Base-by-base conservation (phyloP, 2,888 invertebrate species). In the Osedax fenrisi region DNA sequence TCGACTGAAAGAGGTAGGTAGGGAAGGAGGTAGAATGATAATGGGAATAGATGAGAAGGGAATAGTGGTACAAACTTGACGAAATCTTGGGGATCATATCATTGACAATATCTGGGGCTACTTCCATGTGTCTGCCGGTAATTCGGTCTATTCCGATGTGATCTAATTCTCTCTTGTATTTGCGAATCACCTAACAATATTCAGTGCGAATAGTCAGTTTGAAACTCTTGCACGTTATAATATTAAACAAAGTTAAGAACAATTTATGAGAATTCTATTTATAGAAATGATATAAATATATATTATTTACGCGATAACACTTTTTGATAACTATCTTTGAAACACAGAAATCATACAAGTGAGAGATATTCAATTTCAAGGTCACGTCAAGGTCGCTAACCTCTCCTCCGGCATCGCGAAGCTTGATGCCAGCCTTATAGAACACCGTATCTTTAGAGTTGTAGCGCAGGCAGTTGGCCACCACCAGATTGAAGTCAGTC, bases 401-500 rank as follows among this genome's bases (percentile, higher is more conserved):
- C 41, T 41, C 10, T 5, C 41, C 41, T 5, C 41, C 41, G 10
- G 17, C 5, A 41, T 94, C 94, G 59, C 92, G 88, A 90, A 96
- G 90, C 81, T 91, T 90, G 1, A 91, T 86, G 0, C 91, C 95
- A 1, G 93, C 91, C 74, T 91, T 89, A 84, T 94, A 95, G 84
- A 93, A 96, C 75, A 94, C 90, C 0, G 95, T 95, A 80, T 95
- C 94, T 82, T 92, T 92, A 78, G 91, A 90, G 84, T 98, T 98
- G 84, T 97, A 98, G 0, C 90, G 90, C 80, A 94, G 87, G 82
- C 97, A 98, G 85, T 98, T 98, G 78, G 89, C 89, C 75, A 96
- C 91, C 91, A 98, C 96, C n/a, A 96, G 87, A 81, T 90, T 89
- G 83, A 97, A 96, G 86, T 98, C 97, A 0, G 87, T 87, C 81